A percentile compares a stretch with the other conserved stretches of the same genome.
phyloP scores from a whole-genome alignment of 2,888 invertebrate genomes.

The Amorpha juglandis region DNA sequence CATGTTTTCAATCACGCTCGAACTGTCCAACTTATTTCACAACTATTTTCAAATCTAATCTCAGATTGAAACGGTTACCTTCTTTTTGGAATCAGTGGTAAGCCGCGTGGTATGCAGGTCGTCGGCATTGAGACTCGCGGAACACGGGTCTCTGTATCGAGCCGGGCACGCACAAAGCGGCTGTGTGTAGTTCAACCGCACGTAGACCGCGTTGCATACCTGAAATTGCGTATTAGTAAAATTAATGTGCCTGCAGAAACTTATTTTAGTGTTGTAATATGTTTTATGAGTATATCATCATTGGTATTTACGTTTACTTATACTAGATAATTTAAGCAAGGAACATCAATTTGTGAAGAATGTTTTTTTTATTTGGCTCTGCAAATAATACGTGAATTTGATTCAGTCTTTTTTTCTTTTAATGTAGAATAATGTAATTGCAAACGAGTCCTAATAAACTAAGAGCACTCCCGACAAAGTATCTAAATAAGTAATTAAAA shows the following conservation, averaged over 20 bases:
- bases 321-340: too few species aligned
- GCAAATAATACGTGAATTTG: too few species aligned
- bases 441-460: too few species aligned
- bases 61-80: slow-evolving; percentile 80
- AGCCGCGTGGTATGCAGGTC: slow-evolving; percentile 96
- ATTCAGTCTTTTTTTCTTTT: too few species aligned
- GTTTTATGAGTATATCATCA: too few species aligned
- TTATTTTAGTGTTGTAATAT: too few species aligned
- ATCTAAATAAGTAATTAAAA: too few species aligned
- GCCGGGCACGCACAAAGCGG: slow-evolving; percentile 96
- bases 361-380: too few species aligned
- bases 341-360: too few species aligned
- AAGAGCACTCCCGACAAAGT: too few species aligned
- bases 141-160: slow-evolving; percentile 95
- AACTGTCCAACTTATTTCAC: slow-evolving; percentile 1
- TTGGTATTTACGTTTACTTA: too few species aligned
- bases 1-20: neutral
- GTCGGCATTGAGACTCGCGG: slow-evolving; percentile 94
- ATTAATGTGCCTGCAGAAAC: slow-evolving; percentile 16
- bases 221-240: slow-evolving; percentile 57
- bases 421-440: too few species aligned
- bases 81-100: slow-evolving; percentile 92
- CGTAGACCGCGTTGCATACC: slow-evolving; percentile 97
- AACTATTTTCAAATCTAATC: slow-evolving; percentile 3
- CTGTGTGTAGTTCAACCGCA: slow-evolving; percentile 95